A percentile compares a stretch with the other conserved stretches of the same genome.
Evolutionary conservation across 1,140 invertebrate genomes (phyloP).

Genomic region (Lasaia peninsularis): DNA sequence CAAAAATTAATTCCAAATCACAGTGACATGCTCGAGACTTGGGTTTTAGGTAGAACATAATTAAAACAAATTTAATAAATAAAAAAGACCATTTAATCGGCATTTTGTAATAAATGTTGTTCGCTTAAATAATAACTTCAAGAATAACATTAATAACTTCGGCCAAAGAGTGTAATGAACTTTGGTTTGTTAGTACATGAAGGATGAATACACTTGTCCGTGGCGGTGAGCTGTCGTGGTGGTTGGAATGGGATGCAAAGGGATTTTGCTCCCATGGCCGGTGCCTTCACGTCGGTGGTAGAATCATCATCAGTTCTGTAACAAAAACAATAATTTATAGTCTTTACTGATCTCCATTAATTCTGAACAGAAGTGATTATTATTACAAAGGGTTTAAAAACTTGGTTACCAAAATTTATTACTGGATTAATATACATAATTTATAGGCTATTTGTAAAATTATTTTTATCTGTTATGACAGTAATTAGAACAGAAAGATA

Average conservation of each 20-base stretch:
- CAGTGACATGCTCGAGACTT: not conserved
- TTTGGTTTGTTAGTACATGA: constrained; percentile 88
- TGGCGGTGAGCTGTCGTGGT: constrained; percentile 78
- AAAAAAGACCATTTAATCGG: too few species aligned
- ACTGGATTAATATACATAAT: too few species aligned
- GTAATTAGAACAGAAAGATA: too few species aligned
- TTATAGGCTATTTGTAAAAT: too few species aligned
- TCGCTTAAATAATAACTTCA: not conserved
- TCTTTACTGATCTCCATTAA: not conserved
- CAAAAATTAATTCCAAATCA: too few species aligned
- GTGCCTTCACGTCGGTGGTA: constrained; percentile 68
- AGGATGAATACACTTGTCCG: constrained; percentile 93
- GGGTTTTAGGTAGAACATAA: not conserved
- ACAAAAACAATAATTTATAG: constrained; percentile 14
- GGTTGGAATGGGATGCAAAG: constrained; percentile 98
- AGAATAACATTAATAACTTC: constrained; percentile 88
- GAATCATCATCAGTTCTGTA: constrained; percentile 61
- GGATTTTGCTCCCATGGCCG: constrained; percentile 98
- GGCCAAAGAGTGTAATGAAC: constrained; percentile 95
- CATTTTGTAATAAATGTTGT: too few species aligned
- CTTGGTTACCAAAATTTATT: too few species aligned
- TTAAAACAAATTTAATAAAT: too few species aligned
- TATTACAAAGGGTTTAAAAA: too few species aligned
- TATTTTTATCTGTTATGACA: too few species aligned
- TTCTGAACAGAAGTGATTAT: too few species aligned